phyloP scores from a whole-genome alignment of 1,140 invertebrate genomes.

The Cherax quadricarinatus region DNA sequence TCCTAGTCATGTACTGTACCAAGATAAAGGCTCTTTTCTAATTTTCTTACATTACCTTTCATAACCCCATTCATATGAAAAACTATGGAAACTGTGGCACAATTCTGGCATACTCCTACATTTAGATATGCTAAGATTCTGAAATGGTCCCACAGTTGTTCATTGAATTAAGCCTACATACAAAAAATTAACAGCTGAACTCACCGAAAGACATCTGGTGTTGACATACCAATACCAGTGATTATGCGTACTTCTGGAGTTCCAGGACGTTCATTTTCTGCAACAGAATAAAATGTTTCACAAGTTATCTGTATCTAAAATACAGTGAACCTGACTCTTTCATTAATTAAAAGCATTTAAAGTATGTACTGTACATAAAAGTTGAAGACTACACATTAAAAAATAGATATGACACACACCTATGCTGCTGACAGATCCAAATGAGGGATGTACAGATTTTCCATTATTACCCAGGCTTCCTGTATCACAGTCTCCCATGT shows the following conservation, averaged over 20 bases:
- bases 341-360: too few relatives aligned
- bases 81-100: too few relatives aligned
- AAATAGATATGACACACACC: neutral
- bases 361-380: neutral
- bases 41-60: too few relatives aligned
- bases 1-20: too few relatives aligned
- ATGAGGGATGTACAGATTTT: neutral
- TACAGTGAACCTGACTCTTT: too few relatives aligned
- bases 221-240: neutral
- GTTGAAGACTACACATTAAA: neutral
- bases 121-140: too few relatives aligned
- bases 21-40: too few relatives aligned
- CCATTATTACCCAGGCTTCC: neutral
- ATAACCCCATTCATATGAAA: too few relatives aligned
- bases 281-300: neutral
- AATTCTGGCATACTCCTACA: too few relatives aligned
- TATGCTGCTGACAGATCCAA: neutral
- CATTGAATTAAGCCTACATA: neutral
- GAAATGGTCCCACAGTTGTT: too few relatives aligned
- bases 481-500: neutral
- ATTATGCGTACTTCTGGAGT: neutral
- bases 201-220: neutral
- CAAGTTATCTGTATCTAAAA: too few relatives aligned
- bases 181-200: neutral
- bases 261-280: slow-evolving; percentile 6